Evolutionary conservation across 1,140 invertebrate species (phyloP), one percentile per base, ranked within the genome.

Genomic region (Steinernema feltiae): DNA sequence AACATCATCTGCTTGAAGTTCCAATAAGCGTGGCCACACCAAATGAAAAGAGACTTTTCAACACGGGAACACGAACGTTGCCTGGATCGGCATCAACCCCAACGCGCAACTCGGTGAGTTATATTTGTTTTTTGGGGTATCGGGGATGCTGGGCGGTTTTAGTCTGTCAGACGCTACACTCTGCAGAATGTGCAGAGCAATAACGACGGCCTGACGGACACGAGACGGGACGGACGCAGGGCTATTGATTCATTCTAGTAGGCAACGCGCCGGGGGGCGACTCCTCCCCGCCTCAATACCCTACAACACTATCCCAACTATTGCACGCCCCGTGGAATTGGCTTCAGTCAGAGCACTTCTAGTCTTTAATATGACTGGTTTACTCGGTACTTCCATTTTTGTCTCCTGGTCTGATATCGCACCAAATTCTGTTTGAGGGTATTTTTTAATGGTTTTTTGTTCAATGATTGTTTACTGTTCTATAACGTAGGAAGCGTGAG

Each of bases 231-330:
- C 53, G 53, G 53, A 63, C 53, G 15, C 53, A 63, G 53, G 53
- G 53, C 24, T 63, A 63, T 63, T 21, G 53, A 63, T 63, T 63
- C 53, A 27, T 46, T 46, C 41, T 46, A 46, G 41, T 46, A 63
- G 53, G 53, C 53, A 21, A 63, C 53, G 53, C 53, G 53, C 53
- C 53, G 53, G 53, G n/a, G 53, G 53, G 53, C 53, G 53, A 63
- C 53, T 63, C 53, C 53, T 63, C 53, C 53, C 53, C 53, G 53
- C 53, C 24, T 63, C 53, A 63, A 63, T 27, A 12, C 53, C 53
- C 53, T 27, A 63, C 53, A 63, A 63, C 53, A 63, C 53, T 27
- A 12, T 17, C 53, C 53, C 24, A 63, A 63, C 53, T 63, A 63
- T 63, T 27, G 12, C 53, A 63, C 41, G 41, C 41, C 41, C 41